Evolutionary conservation across 35 echinoderm and acorn worm genomes (phyloP), one percentile per base, ranked within the genome.

Genomic region (Apostichopus californicus): DNA sequence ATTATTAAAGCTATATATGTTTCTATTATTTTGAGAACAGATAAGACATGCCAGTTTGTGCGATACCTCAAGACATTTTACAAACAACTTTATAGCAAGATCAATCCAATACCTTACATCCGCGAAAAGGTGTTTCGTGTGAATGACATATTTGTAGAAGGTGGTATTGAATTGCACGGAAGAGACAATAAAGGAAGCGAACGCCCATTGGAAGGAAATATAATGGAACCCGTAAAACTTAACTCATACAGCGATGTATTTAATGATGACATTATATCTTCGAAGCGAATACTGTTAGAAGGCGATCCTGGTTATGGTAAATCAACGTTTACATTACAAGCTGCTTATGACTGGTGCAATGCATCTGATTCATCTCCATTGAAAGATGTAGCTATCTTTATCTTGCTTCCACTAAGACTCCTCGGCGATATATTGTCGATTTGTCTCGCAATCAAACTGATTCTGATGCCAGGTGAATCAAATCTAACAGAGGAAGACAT

Each of bases 221-320:
- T 0, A 2, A 1, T 0, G 6, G 15, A 17, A n/a, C 20, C 1
- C 5, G 80, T 56, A 4, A 5, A 55, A 0, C 21, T 56, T 1
- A 55, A 55, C 9, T 83, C 80, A 7, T 83, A 18, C 55, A 2
- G 9, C 8, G 26, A 83, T 14, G 34, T 83, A 34, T 83, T 83
- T 55, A 54, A 83, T n/a, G 20, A 14, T 7, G 17, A 54, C 56
- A 55, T 14, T 4, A 54, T 83, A 14, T 7, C 28, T 12, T 10
- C 46, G 1, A 83, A 57, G 7, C 80, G 80, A 13, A 83, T 83
- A 13, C 13, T 83, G 6, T 5, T 83, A 8, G 80, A 83, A 57
- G 80, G 80, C 13, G 81, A 85, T 20, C 10, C 81, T 60, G 81
- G 81, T 5, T 58, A 85, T 6, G 81, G 81, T 0, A 85, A 85